Evolutionary conservation across 2,888 invertebrate species (phyloP).

Genomic region (Morpho deidamia): DNA sequence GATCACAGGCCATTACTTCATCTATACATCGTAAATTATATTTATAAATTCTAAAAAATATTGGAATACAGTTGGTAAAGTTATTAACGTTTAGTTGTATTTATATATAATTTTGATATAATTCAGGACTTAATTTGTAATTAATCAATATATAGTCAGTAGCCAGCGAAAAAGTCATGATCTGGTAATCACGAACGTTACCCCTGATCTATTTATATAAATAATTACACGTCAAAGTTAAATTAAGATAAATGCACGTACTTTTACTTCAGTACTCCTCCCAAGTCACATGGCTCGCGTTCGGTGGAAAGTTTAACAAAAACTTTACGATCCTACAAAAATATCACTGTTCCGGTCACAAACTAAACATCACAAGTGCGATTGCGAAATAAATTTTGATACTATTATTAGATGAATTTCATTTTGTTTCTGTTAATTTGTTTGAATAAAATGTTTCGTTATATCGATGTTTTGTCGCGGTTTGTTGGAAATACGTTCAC

Average conservation of each 20-base stretch:
- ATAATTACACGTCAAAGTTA: conserved; percentile 15
- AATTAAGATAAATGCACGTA: conserved; percentile 52
- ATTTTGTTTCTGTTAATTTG: conserved; percentile 9
- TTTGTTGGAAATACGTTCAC: conserved; percentile 28
- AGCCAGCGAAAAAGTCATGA: too few relatives aligned
- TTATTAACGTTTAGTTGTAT: too few relatives aligned
- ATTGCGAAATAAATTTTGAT: conserved; percentile 3
- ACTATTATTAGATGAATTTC: neutral
- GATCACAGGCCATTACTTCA: too few relatives aligned
- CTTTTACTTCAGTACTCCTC: conserved; percentile 52
- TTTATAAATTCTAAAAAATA: too few relatives aligned
- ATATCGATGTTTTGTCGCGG: conserved; percentile 25
- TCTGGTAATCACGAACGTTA: too few relatives aligned
- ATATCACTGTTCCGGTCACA: conserved; percentile 51
- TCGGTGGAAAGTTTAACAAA: conserved; percentile 59
- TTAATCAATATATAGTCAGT: too few relatives aligned
- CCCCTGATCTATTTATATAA: too few relatives aligned
- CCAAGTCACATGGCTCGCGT: conserved; percentile 68
- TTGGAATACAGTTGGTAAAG: too few relatives aligned
- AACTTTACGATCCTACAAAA: conserved; percentile 44
- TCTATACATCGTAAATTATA: too few relatives aligned
- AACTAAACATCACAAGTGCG: conserved; percentile 37
- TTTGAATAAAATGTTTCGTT: conserved; percentile 11
- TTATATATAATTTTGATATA: too few relatives aligned
- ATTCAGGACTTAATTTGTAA: too few relatives aligned